phyloP scores from a whole-genome alignment of 1,140 invertebrate genomes.

The Diuraphis noxia region DNA sequence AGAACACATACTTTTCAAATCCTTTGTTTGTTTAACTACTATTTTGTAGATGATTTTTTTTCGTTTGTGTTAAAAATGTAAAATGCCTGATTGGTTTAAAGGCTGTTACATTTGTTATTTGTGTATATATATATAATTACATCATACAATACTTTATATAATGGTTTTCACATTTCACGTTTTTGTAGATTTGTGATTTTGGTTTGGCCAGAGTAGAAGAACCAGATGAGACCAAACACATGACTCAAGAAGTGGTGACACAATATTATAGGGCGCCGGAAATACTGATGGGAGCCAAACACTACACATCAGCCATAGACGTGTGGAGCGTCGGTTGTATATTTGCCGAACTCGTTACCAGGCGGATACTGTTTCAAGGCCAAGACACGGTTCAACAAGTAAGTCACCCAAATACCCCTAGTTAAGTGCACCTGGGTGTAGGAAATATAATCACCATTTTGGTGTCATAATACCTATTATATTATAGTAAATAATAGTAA shows the following conservation, averaged over 20 bases:
- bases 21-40: neutral
- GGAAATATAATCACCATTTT: neutral
- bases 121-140: neutral
- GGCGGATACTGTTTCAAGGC: conserved; percentile 96
- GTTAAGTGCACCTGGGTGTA: neutral
- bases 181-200: conserved; percentile 91
- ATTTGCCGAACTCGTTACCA: conserved; percentile 92
- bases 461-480: neutral
- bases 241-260: conserved; percentile 99
- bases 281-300: conserved; percentile 95
- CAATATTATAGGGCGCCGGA: conserved; percentile 99
- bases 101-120: neutral
- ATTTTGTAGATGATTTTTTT: neutral
- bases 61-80: neutral
- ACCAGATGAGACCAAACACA: conserved; percentile 85
- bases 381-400: conserved; percentile 93
- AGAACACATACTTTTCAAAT: neutral
- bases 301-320: conserved; percentile 95
- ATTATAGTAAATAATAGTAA: neutral
- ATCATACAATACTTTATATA: neutral
- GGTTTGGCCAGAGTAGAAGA: conserved; percentile 93
- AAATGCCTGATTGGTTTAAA: neutral
- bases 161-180: neutral
- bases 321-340: conserved; percentile 99
- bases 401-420: neutral